A percentile compares a stretch with the other conserved stretches of the same genome.
These are phyloP conservation scores for Dasyurus viverrinus DNA, from an alignment of 2,113 vertebrate genomes.

Conservation along the genomic window DNA sequence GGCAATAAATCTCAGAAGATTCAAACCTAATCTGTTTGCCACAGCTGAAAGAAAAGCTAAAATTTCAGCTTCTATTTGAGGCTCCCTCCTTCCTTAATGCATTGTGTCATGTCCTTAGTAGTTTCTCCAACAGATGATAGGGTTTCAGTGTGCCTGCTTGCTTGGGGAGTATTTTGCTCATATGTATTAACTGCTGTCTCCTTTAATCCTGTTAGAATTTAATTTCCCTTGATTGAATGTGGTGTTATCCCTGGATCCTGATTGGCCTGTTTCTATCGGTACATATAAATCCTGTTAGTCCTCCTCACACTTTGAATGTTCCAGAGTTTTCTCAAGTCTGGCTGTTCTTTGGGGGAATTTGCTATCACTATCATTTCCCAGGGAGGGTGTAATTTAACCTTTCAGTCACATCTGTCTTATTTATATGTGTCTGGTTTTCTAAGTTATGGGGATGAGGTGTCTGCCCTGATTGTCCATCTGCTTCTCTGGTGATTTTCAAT, in stretches of 20 bases:
- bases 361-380: slow-evolving; percentile 32
- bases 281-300: slow-evolving; percentile 72
- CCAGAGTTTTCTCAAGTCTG: slow-evolving; percentile 42
- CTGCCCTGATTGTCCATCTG: neutral
- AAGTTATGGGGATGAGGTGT: slow-evolving; percentile 41
- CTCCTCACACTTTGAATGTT: slow-evolving; percentile 53
- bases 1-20: slow-evolving; percentile 58
- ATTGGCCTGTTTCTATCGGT: slow-evolving; percentile 59
- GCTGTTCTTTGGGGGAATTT: slow-evolving; percentile 22
- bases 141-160: slow-evolving; percentile 13
- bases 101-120: slow-evolving; percentile 64
- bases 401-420: neutral
- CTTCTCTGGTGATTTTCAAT: slow-evolving; percentile 56
- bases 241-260: slow-evolving; percentile 71
- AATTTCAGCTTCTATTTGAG: slow-evolving; percentile 68
- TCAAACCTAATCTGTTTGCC: slow-evolving; percentile 57
- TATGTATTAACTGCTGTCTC: slow-evolving; percentile 68
- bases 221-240: slow-evolving; percentile 75
- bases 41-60: slow-evolving; percentile 54
- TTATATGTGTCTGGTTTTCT: neutral
- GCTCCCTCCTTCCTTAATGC: slow-evolving; percentile 55
- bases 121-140: slow-evolving; percentile 53
- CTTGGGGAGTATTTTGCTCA: slow-evolving; percentile 60
- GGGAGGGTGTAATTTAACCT: slow-evolving; percentile 26
- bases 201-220: slow-evolving; percentile 77